These are phyloP conservation scores for Malacoraja senta DNA, from an alignment of 2,797 vertebrate genomes.

Conservation along the genomic window DNA sequence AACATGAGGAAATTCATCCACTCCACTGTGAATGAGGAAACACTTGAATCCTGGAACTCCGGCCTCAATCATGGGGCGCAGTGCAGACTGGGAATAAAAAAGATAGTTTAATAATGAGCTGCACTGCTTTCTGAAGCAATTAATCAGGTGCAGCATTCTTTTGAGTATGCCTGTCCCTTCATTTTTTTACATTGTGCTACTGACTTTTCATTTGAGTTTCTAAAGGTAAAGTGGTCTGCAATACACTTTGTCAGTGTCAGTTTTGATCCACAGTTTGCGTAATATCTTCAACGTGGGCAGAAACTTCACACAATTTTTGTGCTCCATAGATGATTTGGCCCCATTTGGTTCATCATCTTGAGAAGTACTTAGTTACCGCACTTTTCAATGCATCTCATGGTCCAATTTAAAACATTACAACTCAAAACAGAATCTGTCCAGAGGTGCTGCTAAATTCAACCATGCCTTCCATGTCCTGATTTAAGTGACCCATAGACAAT, in stretches of 20 bases:
- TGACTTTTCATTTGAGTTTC: neutral
- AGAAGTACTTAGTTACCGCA: neutral
- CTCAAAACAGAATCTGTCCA: neutral
- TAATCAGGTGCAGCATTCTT: neutral
- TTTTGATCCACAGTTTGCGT: neutral
- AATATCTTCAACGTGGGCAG: neutral
- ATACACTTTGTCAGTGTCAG: neutral
- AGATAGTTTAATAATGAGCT: neutral
- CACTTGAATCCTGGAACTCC: conserved; percentile 74
- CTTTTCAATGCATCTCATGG: neutral
- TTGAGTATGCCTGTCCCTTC: neutral
- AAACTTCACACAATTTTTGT: neutral
- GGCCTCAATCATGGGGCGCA: conserved; percentile 64
- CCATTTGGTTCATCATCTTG: no score
- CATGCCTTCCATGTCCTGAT: neutral
- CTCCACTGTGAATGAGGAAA: conserved; percentile 72
- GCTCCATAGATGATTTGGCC: neutral
- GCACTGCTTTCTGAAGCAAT: neutral
- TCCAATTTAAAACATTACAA: neutral
- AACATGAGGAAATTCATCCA: conserved; percentile 70
- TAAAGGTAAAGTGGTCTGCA: neutral
- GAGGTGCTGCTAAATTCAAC: neutral
- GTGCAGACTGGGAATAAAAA: conserved; percentile 54
- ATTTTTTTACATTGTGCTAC: neutral
- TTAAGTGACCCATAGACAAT: neutral